Conservation (phyloP, 2,888 invertebrate genomes). For the Charanyca ferruginea region DNA sequence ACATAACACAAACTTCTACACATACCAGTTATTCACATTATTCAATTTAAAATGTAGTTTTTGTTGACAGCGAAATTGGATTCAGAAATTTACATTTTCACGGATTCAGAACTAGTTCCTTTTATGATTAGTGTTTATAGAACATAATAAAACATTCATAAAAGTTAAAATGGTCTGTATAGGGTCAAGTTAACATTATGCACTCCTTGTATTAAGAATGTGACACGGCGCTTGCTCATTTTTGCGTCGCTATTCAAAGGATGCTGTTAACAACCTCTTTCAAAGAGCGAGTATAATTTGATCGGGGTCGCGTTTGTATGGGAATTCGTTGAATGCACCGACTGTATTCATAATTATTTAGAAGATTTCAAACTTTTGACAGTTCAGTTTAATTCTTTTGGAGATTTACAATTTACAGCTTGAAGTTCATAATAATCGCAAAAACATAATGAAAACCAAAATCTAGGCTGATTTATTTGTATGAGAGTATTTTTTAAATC, state of each 20-base stretch:
- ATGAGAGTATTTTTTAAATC: not conserved
- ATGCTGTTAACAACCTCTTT: constrained; percentile 90
- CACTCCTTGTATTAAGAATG: constrained; percentile 83
- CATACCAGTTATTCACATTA: constrained; percentile 60
- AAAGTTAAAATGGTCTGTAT: constrained; percentile 84
- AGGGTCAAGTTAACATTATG: constrained; percentile 88
- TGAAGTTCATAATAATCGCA: not conserved
- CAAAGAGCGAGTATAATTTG: constrained; percentile 90
- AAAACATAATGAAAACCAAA: not conserved
- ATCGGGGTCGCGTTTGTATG: constrained; percentile 90
- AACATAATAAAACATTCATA: constrained; percentile 82
- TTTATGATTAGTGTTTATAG: constrained; percentile 79
- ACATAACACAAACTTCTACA: constrained; percentile 60
- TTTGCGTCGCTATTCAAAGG: constrained; percentile 87
- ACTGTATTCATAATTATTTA: constrained; percentile 61
- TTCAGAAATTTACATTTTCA: constrained; percentile 78
- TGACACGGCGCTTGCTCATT: constrained; percentile 89
- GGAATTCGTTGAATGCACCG: constrained; percentile 81
- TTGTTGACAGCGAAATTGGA: constrained; percentile 54
- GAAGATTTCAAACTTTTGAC: constrained; percentile 17
- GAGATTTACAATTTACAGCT: not conserved
- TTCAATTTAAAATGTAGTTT: constrained; percentile 54
- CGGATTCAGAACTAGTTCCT: constrained; percentile 79
- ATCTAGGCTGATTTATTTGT: not conserved
- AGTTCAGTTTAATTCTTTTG: constrained; percentile 11